phyloP scores from a whole-genome alignment of 2,797 vertebrate genomes.

The Mycteria americana region DNA sequence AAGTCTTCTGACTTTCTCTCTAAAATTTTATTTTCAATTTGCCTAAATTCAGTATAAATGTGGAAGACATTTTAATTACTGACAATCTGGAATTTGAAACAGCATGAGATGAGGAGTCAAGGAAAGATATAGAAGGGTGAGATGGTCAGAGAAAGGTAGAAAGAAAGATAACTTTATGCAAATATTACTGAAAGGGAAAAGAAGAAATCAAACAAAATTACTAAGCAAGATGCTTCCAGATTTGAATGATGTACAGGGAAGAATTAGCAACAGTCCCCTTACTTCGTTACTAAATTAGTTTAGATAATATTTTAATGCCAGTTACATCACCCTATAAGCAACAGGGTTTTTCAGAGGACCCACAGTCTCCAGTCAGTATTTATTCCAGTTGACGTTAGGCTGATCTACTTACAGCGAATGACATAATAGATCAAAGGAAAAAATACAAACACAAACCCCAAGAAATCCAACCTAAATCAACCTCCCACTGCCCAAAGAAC shows the following conservation, averaged over 20 bases:
- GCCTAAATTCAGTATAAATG: not conserved
- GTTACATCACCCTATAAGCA: not conserved
- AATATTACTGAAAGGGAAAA: not conserved
- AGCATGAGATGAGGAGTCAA: not conserved
- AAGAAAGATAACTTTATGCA: not conserved
- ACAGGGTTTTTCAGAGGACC: not conserved
- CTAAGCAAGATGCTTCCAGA: not conserved
- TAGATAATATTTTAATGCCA: not conserved
- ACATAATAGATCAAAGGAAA: constrained; percentile 2
- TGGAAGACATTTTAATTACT: not conserved
- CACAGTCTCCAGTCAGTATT: not conserved
- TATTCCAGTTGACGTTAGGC: not conserved
- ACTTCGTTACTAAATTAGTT: not conserved
- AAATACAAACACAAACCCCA: not conserved
- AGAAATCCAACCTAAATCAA: not conserved
- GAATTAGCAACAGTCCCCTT: constrained; percentile 2
- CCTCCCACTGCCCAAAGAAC: not conserved
- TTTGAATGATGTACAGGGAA: not conserved
- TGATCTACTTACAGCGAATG: constrained; percentile 28
- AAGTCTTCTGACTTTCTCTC: not conserved
- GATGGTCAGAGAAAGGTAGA: not conserved
- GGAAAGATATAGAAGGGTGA: not conserved
- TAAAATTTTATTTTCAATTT: not conserved
- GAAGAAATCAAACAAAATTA: not conserved
- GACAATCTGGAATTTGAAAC: not conserved